Conservation (phyloP, 2,888 invertebrate genomes). For the Rhamnusium bicolor region DNA sequence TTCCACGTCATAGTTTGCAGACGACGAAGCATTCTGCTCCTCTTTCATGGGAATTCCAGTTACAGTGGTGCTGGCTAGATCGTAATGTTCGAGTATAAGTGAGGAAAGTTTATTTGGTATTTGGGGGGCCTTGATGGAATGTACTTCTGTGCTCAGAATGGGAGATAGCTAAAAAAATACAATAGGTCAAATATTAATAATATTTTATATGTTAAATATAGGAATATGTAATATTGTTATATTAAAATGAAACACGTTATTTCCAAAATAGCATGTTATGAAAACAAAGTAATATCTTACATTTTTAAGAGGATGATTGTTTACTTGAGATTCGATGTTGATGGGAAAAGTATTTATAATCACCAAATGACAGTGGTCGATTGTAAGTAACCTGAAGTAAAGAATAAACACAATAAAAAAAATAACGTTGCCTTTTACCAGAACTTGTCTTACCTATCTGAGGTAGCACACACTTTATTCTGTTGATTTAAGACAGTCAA, state of each 20-base stretch:
- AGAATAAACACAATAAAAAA: constrained; percentile 30
- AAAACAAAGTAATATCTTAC: constrained; percentile 68
- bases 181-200: no score
- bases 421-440: no score
- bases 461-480: constrained; percentile 79
- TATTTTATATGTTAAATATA: constrained; percentile 5
- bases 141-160: constrained; percentile 84
- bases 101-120: constrained; percentile 84
- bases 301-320: constrained; percentile 80
- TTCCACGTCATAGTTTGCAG: constrained; percentile 99
- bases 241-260: no score
- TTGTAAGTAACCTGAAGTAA: constrained; percentile 77
- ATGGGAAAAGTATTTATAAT: constrained; percentile 91
- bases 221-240: no score
- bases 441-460: constrained; percentile 77
- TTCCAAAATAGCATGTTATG: background rate
- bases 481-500: constrained; percentile 86
- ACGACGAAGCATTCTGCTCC: constrained; percentile 97
- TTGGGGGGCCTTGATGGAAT: constrained; percentile 83
- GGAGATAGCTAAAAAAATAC: constrained; percentile 76
- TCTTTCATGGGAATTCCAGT: constrained; percentile 99
- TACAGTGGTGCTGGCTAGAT: constrained; percentile 95
- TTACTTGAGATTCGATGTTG: constrained; percentile 84
- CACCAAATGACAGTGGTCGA: constrained; percentile 92
- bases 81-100: constrained; percentile 88